These are phyloP conservation scores for Diorhabda carinulata DNA, from an alignment of 1,140 invertebrate species.

Conservation along the genomic window DNA sequence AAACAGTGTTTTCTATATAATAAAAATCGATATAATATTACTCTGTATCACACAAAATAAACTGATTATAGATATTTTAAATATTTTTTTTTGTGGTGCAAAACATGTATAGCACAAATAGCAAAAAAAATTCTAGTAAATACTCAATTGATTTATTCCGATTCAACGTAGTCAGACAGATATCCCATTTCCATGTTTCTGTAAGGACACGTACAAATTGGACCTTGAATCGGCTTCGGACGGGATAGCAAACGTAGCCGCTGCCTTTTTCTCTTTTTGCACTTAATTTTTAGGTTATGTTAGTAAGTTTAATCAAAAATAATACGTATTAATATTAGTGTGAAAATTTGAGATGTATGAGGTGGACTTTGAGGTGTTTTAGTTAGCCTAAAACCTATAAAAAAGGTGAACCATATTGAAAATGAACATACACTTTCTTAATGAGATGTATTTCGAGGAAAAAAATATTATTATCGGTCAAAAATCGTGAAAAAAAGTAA, in stretches of 20 bases:
- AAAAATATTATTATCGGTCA: too few species aligned
- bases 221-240: conserved; percentile 26
- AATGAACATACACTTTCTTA: too few species aligned
- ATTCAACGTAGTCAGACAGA: conserved; percentile 31
- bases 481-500: too few species aligned
- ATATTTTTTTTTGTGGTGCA: neutral
- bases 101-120: neutral
- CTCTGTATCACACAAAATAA: too few species aligned
- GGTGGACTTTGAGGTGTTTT: too few species aligned
- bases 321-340: neutral
- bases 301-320: neutral
- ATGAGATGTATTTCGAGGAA: too few species aligned
- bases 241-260: conserved; percentile 35
- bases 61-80: too few species aligned
- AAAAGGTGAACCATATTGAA: too few species aligned
- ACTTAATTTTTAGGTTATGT: conserved; percentile 23
- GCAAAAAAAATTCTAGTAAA: neutral
- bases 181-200: conserved; percentile 32
- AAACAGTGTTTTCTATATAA: too few species aligned
- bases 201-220: conserved; percentile 33
- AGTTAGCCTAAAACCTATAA: too few species aligned
- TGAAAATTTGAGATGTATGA: too few species aligned
- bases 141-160: conserved; percentile 23
- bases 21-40: too few species aligned
- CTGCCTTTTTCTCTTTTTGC: conserved; percentile 36